A percentile compares a stretch with the other conserved stretches of the same genome.
Conservation (phyloP, 2,113 vertebrate species). For the Gorsachius goisagi region DNA sequence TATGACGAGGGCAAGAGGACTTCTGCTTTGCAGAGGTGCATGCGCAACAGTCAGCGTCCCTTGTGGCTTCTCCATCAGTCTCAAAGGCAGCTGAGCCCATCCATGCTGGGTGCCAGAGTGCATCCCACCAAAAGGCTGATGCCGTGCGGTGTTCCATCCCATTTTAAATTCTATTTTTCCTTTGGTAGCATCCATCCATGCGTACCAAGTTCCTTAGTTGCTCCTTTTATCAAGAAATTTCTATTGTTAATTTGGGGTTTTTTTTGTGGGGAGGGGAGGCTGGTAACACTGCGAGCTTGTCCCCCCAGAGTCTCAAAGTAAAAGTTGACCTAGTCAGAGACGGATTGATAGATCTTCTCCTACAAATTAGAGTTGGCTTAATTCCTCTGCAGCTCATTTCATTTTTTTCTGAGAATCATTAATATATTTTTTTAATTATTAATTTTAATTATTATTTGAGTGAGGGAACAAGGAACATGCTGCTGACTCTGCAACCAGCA, state of each 20-base stretch:
- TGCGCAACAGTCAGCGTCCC: not conserved
- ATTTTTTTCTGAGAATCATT: not conserved
- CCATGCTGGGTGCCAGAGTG: not conserved
- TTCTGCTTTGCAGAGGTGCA: not conserved
- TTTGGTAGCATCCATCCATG: not conserved
- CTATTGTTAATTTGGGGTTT: not conserved
- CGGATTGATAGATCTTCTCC: not conserved
- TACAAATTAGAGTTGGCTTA: not conserved
- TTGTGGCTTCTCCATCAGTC: not conserved
- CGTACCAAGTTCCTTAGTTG: not conserved
- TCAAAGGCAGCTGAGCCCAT: not conserved
- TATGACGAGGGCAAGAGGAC: not conserved
- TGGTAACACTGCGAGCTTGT: not conserved
- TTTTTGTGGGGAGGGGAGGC: not conserved
- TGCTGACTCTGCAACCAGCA: not conserved
- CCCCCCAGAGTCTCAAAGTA: not conserved
- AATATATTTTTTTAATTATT: not conserved
- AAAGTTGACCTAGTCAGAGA: not conserved
- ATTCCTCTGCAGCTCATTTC: not conserved
- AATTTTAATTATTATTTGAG: not conserved
- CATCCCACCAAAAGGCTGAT: not conserved
- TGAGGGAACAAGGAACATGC: not conserved
- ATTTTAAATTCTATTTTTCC: not conserved
- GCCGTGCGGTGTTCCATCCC: not conserved
- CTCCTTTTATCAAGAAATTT: not conserved